phyloP scores from a whole-genome alignment of 37 sponge, comb jelly and placozoan species.

The Lycopodina hypogea region DNA sequence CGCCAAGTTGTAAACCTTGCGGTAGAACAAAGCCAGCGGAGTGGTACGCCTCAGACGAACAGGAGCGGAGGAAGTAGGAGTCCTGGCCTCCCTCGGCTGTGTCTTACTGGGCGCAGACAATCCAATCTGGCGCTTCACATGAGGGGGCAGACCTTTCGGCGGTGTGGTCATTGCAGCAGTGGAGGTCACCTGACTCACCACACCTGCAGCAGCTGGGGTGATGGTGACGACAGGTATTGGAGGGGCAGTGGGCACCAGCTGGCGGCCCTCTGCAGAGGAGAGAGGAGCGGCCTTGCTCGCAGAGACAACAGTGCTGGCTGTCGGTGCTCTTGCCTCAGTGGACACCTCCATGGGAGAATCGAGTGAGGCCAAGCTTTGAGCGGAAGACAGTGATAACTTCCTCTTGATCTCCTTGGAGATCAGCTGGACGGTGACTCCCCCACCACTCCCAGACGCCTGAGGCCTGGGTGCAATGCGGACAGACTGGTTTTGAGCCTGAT shows the following conservation, averaged over 20 bases:
- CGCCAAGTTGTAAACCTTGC: constrained; percentile 80
- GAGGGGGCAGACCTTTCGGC: background rate
- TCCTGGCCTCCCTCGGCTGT: too few species aligned
- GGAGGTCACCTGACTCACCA: background rate
- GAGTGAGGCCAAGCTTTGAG: background rate
- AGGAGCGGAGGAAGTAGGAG: constrained; percentile 2
- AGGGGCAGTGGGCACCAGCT: constrained; percentile 24
- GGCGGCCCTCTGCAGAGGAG: background rate
- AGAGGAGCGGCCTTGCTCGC: constrained; percentile 10
- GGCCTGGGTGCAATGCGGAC: constrained; percentile 57
- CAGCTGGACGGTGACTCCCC: constrained; percentile 7
- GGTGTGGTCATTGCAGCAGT: constrained; percentile 9
- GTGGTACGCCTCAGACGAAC: constrained; percentile 60
- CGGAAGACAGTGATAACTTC: background rate
- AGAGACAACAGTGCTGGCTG: constrained; percentile 1
- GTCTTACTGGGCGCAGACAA: background rate
- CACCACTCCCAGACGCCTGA: background rate
- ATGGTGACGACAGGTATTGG: constrained; percentile 37
- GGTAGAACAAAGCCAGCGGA: constrained; percentile 78
- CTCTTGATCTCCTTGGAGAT: constrained; percentile 1
- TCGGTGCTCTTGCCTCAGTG: background rate
- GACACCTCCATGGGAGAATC: background rate
- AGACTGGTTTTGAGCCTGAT: constrained; percentile 3
- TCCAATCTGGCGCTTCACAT: background rate
- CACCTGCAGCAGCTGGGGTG: constrained; percentile 7